A percentile compares a stretch with the other conserved stretches of the same genome.
phyloP scores from a whole-genome alignment of 2,797 vertebrate genomes.

The Sarcoramphus papa region DNA sequence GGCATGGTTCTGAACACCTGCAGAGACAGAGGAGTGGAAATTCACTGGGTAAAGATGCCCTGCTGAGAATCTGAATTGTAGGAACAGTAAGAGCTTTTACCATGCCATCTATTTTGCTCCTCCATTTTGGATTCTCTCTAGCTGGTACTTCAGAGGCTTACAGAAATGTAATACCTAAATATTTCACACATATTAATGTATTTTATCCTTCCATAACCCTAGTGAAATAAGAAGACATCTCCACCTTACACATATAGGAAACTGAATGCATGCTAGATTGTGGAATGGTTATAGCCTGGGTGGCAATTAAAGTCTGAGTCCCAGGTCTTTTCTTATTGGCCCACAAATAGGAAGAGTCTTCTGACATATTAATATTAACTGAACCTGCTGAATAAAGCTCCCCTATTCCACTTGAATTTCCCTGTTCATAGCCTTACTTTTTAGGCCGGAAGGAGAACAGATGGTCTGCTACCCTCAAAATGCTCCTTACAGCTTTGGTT shows the following conservation, averaged over 20 bases:
- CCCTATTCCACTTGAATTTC: not conserved
- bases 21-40: not conserved
- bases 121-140: not conserved
- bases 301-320: not conserved
- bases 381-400: not conserved
- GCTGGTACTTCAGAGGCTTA: not conserved
- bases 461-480: not conserved
- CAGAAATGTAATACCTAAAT: not conserved
- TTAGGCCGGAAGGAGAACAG: not conserved
- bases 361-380: not conserved
- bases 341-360: not conserved
- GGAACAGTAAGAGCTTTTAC: slow-evolving; percentile 1
- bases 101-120: not conserved
- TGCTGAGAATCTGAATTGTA: slow-evolving; percentile 12
- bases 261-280: not conserved
- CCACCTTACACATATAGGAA: not conserved
- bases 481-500: not conserved
- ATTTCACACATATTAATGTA: not conserved
- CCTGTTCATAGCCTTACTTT: not conserved
- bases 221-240: not conserved
- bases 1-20: not conserved
- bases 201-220: not conserved
- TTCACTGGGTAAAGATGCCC: not conserved
- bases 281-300: not conserved
- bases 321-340: not conserved